These are phyloP conservation scores for Phylloscopus trochiloides DNA, from an alignment of 2,113 vertebrate genomes.

Conservation along the genomic window DNA sequence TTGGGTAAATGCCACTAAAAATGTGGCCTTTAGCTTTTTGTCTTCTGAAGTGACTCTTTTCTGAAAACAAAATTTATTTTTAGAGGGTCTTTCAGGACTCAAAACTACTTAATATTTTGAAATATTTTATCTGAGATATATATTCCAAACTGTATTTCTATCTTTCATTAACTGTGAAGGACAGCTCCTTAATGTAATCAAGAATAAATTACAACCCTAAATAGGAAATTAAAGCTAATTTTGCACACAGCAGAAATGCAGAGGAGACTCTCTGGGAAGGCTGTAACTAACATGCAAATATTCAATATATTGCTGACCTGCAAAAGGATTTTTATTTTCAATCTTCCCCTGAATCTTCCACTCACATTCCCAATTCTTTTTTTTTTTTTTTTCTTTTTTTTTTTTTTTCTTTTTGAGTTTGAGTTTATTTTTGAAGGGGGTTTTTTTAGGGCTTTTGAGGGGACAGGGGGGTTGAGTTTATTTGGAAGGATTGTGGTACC, in stretches of 20 bases:
- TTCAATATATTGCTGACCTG: neutral
- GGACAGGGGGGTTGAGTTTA: neutral
- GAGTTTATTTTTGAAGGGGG: rapidly evolving
- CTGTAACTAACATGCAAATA: neutral
- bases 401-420: neutral
- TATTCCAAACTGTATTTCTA: neutral
- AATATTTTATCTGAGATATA: neutral
- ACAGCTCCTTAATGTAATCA: neutral
- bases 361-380: neutral
- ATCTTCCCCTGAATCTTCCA: neutral
- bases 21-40: neutral
- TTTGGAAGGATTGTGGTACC: neutral
- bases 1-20: neutral
- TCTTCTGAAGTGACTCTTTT: neutral
- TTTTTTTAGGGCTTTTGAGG: neutral
- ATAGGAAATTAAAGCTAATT: neutral
- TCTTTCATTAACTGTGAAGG: neutral
- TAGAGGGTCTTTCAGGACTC: neutral
- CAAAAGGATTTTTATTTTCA: neutral
- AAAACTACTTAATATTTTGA: neutral
- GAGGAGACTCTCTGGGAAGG: neutral
- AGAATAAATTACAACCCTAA: neutral
- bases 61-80: neutral
- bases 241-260: neutral
- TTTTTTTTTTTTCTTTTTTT: neutral